Evolutionary conservation across 1,140 invertebrate genomes (phyloP).

Genomic region (Diploscapter pachys): DNA sequence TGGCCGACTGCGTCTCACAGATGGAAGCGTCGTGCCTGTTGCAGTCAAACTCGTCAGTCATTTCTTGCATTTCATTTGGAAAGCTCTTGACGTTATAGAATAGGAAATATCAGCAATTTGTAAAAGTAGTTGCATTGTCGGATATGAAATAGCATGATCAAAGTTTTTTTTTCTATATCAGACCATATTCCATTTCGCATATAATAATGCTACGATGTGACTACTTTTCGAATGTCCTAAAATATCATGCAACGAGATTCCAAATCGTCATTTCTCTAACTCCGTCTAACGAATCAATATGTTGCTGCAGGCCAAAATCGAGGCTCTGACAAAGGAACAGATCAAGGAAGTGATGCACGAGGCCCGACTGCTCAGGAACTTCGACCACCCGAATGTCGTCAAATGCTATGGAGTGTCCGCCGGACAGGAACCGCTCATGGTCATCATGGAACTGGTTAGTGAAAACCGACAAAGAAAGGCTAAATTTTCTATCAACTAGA

Average conservation of each 20-base stretch:
- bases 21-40: too few species aligned
- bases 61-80: too few species aligned
- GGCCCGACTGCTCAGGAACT: constrained; percentile 25
- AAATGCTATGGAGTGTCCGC: constrained; percentile 43
- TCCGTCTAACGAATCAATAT: constrained; percentile 30
- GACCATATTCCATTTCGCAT: too few species aligned
- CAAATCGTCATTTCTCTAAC: not conserved
- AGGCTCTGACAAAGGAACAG: constrained; percentile 22
- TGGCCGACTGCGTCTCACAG: not conserved
- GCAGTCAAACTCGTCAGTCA: too few species aligned
- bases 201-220: too few species aligned
- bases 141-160: too few species aligned
- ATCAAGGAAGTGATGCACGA: constrained; percentile 35
- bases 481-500: constrained; percentile 37
- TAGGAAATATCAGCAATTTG: constrained; percentile 21
- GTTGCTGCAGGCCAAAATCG: constrained; percentile 33
- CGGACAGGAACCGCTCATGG: constrained; percentile 40
- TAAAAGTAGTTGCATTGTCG: too few species aligned
- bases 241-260: too few species aligned
- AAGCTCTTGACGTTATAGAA: constrained; percentile 13
- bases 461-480: constrained; percentile 24
- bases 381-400: constrained; percentile 33
- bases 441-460: constrained; percentile 49
- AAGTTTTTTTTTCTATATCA: too few species aligned
- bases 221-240: too few species aligned